phyloP scores from a whole-genome alignment of 2,888 invertebrate genomes.

The Proisotoma minuta region DNA sequence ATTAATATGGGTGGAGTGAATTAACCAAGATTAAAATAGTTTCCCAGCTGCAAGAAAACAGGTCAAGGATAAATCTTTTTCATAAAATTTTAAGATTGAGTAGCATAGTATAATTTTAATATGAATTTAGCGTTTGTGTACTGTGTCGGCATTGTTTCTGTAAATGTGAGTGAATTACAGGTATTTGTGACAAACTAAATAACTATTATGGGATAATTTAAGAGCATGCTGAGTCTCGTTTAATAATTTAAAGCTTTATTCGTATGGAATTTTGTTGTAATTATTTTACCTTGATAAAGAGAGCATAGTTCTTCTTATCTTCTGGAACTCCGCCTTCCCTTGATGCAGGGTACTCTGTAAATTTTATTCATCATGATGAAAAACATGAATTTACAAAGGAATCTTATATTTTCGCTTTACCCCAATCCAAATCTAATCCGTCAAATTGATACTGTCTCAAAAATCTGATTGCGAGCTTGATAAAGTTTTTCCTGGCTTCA shows the following conservation, averaged over 20 bases:
- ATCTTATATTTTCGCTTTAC: background rate
- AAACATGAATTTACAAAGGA: background rate
- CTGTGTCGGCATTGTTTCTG: too few relatives aligned
- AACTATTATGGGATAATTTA: too few relatives aligned
- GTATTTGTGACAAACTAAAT: too few relatives aligned
- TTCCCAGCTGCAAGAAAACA: background rate
- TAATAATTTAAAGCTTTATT: too few relatives aligned
- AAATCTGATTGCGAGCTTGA: constrained; percentile 66
- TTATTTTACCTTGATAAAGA: constrained; percentile 74
- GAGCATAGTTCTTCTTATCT: constrained; percentile 81
- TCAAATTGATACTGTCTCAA: constrained; percentile 87
- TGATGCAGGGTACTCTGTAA: constrained; percentile 60
- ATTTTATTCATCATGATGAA: background rate
- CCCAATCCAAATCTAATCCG: constrained; percentile 87
- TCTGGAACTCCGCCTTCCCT: constrained; percentile 70
- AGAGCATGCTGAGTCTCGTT: too few relatives aligned
- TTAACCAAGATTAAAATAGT: background rate
- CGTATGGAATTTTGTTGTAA: too few relatives aligned
- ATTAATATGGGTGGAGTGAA: background rate
- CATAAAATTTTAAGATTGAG: too few relatives aligned
- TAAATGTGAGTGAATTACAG: too few relatives aligned
- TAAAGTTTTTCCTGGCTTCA: constrained; percentile 72
- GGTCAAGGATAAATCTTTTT: constrained; percentile 6
- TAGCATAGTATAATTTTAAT: too few relatives aligned
- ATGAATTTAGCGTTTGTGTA: too few relatives aligned